These are phyloP conservation scores for Drosophila ohnishii DNA, from an alignment of 1,140 invertebrate genomes.

Conservation along the genomic window DNA sequence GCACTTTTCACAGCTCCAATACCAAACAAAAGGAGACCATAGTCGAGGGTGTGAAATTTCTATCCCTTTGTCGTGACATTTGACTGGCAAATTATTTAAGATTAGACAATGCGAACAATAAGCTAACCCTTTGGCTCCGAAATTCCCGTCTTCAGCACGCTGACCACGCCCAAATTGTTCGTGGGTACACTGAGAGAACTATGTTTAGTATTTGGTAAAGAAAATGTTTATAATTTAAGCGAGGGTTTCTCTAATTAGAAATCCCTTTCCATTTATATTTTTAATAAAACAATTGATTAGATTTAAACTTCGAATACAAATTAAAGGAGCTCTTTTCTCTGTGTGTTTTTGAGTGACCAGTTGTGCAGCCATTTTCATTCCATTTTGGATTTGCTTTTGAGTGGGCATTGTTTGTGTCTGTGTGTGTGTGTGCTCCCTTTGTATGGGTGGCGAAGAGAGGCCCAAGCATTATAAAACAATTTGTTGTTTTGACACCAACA, in stretches of 20 bases:
- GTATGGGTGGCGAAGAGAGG: conserved; percentile 20
- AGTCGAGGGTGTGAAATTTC: conserved; percentile 20
- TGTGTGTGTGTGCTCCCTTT: conserved; percentile 26
- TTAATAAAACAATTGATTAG: too few species aligned
- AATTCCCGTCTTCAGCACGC: conserved; percentile 12
- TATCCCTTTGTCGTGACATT: conserved; percentile 54
- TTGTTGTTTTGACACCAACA: conserved; percentile 63
- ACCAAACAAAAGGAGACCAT: conserved; percentile 14
- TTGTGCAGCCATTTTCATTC: conserved; percentile 18
- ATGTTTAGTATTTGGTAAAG: rapidly evolving
- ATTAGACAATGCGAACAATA: conserved; percentile 58
- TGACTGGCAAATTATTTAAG: conserved; percentile 60
- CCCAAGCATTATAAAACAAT: conserved; percentile 62
- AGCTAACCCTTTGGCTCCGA: conserved; percentile 10
- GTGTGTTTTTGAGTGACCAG: conserved; percentile 18
- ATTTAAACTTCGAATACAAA: background rate
- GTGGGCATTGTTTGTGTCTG: conserved; percentile 10
- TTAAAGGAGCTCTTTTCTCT: background rate
- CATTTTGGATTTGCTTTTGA: conserved; percentile 34
- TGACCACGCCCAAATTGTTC: conserved; percentile 37
- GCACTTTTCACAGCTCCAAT: conserved; percentile 28
- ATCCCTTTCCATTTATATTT: background rate
- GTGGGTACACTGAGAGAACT: background rate
- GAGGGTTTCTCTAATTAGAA: too few species aligned
- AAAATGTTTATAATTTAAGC: background rate